Evolutionary conservation across 2,113 vertebrate genomes (phyloP).

Genomic region (Cryptomyrus ogoouensis): DNA sequence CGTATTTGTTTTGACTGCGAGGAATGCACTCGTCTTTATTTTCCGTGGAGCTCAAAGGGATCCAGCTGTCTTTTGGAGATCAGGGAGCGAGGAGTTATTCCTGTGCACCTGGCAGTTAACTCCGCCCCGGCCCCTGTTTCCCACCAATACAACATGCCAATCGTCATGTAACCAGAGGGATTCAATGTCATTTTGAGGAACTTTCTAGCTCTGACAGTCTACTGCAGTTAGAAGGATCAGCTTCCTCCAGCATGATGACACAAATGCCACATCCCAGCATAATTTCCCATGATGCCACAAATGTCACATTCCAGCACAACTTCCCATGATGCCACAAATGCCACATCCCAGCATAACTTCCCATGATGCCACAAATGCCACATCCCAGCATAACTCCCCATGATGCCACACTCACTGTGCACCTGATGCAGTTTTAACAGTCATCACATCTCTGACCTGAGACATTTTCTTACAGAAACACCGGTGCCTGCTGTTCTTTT

Average conservation of each 20-base stretch:
- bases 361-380: neutral
- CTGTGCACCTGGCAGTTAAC: neutral
- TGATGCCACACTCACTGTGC: neutral
- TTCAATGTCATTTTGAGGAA: neutral
- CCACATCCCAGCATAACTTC: neutral
- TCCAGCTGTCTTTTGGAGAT: constrained; percentile 15
- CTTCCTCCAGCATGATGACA: neutral
- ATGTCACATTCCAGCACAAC: neutral
- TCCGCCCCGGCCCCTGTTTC: neutral
- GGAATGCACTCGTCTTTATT: neutral
- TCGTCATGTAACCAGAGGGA: neutral
- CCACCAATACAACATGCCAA: neutral
- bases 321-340: neutral
- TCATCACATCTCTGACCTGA: neutral
- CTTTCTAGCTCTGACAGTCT: neutral
- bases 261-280: neutral
- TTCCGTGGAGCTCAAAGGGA: neutral
- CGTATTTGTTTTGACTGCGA: neutral
- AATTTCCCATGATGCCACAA: neutral
- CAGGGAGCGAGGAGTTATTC: neutral
- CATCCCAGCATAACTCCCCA: neutral
- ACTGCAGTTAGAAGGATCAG: neutral
- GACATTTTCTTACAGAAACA: neutral
- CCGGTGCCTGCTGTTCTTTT: neutral
- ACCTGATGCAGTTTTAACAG: neutral